phyloP scores from a whole-genome alignment of 2,888 invertebrate genomes.

The Amphimallon solstitiale region DNA sequence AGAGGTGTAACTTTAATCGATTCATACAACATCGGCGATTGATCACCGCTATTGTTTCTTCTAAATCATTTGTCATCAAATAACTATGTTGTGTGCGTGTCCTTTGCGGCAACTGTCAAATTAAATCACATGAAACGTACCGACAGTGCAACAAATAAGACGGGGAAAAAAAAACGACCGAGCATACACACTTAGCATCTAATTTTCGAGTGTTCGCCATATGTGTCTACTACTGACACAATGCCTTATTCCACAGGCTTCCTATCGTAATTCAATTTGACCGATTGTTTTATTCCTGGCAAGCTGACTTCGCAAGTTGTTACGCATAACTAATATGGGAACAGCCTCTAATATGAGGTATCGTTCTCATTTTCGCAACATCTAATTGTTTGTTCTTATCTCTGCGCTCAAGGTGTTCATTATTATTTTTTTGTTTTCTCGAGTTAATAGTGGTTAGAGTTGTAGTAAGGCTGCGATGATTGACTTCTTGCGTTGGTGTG shows the following conservation, averaged over 20 bases:
- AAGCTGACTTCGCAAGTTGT: slow-evolving; percentile 1
- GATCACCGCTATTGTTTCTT: slow-evolving; percentile 16
- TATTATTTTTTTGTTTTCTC: not conserved
- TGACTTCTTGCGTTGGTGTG: too few species aligned
- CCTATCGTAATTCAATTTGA: slow-evolving; percentile 14
- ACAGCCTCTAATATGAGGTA: slow-evolving; percentile 6
- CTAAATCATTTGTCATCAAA: slow-evolving; percentile 4
- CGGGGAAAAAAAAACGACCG: too few species aligned
- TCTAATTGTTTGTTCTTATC: slow-evolving; percentile 16
- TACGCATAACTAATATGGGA: slow-evolving; percentile 32
- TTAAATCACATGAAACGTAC: too few species aligned
- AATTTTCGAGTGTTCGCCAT: too few species aligned
- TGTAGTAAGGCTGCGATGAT: too few species aligned
- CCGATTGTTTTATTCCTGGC: not conserved
- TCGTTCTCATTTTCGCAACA: not conserved
- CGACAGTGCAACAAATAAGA: too few species aligned
- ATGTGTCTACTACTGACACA: too few species aligned
- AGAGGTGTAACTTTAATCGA: not conserved
- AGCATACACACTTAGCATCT: too few species aligned
- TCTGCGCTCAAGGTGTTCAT: not conserved
- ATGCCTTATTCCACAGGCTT: not conserved
- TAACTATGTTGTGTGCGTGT: not conserved
- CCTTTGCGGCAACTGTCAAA: too few species aligned
- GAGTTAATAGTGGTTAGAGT: not conserved
- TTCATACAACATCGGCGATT: not conserved